phyloP scores from a whole-genome alignment of 2,888 invertebrate genomes.

The Girardia tigrina region DNA sequence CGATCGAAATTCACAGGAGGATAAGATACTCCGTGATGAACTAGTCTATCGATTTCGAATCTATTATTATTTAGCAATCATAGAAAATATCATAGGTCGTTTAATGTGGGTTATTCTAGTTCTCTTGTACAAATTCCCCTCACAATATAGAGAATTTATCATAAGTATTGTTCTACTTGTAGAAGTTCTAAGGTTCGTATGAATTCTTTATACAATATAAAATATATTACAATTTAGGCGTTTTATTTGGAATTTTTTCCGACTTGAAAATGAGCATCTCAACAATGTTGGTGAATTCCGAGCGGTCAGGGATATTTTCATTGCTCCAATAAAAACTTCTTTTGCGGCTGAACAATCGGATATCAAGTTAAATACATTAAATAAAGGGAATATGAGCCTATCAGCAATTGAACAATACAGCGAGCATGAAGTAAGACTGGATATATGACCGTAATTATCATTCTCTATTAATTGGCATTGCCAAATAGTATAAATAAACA shows the following conservation, averaged over 20 bases:
- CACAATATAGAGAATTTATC: slow-evolving; percentile 38
- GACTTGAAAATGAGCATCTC: slow-evolving; percentile 91
- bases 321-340: slow-evolving; percentile 41
- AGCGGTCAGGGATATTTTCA: slow-evolving; percentile 78
- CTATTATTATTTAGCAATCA: slow-evolving; percentile 86
- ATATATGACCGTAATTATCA: too few relatives aligned
- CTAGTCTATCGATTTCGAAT: slow-evolving; percentile 36
- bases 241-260: slow-evolving; percentile 98
- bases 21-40: slow-evolving; percentile 51
- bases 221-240: slow-evolving; percentile 52
- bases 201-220: neutral
- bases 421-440: neutral
- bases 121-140: slow-evolving; percentile 18
- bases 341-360: neutral
- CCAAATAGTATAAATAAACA: too few relatives aligned
- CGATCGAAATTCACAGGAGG: slow-evolving; percentile 68
- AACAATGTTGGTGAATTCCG: slow-evolving; percentile 95
- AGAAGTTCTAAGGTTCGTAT: slow-evolving; percentile 47
- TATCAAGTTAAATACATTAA: neutral
- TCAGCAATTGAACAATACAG: neutral
- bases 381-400: neutral
- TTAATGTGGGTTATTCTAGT: slow-evolving; percentile 72
- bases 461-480: too few relatives aligned
- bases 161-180: slow-evolving; percentile 43
- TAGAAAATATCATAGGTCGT: slow-evolving; percentile 79